These are phyloP conservation scores for Copidosoma floridanum DNA, from an alignment of 1,140 invertebrate species.

Conservation along the genomic window DNA sequence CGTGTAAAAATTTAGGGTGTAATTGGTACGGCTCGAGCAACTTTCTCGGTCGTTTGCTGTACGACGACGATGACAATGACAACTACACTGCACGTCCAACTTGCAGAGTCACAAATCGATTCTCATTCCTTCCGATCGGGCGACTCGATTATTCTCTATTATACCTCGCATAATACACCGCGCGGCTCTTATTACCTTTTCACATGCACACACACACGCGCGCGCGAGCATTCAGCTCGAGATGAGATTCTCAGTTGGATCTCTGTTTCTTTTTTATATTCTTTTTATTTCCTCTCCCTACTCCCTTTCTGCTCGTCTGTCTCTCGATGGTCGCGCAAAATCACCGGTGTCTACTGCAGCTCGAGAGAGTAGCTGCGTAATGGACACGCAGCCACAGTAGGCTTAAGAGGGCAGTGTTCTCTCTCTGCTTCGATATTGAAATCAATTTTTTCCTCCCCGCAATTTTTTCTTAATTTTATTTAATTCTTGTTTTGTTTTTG, in stretches of 20 bases:
- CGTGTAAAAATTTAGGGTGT: too few relatives aligned
- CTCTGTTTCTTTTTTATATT: not conserved
- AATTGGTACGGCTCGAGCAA: too few relatives aligned
- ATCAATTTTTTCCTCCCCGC: too few relatives aligned
- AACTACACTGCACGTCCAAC: constrained; percentile 25
- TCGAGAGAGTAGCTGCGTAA: not conserved
- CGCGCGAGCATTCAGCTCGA: not conserved
- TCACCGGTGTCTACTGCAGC: constrained; percentile 16
- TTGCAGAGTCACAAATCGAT: constrained; percentile 29
- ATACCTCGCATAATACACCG: not conserved
- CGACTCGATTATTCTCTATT: constrained; percentile 26
- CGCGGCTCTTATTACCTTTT: constrained; percentile 17
- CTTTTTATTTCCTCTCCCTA: too few relatives aligned
- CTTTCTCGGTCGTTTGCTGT: too few relatives aligned
- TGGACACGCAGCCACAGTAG: not conserved
- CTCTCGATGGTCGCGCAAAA: constrained; percentile 15
- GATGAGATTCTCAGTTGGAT: not conserved
- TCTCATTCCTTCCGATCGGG: constrained; percentile 25
- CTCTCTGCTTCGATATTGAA: not conserved
- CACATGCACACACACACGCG: not conserved
- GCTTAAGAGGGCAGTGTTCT: constrained; percentile 1
- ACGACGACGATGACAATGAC: constrained; percentile 15
- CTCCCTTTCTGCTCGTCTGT: too few relatives aligned
- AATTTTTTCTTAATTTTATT: too few relatives aligned
- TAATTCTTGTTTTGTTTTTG: too few relatives aligned